Evolutionary conservation across 1,140 invertebrate species (phyloP).

Genomic region (Teleopsis dalmanni): DNA sequence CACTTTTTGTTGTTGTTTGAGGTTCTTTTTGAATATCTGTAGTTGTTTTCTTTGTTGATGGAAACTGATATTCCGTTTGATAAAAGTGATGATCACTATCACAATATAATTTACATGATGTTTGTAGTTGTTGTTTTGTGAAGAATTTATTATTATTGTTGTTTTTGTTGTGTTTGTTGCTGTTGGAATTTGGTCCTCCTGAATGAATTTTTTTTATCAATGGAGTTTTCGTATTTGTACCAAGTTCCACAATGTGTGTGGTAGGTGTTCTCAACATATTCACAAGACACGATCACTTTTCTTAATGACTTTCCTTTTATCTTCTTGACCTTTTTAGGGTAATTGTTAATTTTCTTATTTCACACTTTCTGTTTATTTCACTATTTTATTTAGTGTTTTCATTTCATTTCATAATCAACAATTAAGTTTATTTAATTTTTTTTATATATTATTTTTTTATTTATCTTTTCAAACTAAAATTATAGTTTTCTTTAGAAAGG

Average conservation of each 20-base stretch:
- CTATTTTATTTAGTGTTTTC: background rate
- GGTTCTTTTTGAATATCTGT: background rate
- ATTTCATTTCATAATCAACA: background rate
- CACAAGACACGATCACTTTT: conserved; percentile 7
- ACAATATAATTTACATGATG: background rate
- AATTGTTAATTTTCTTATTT: background rate
- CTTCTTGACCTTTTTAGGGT: background rate
- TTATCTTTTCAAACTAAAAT: background rate
- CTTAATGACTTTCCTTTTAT: conserved; percentile 1
- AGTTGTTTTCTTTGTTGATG: conserved; percentile 3
- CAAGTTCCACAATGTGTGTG: conserved; percentile 25
- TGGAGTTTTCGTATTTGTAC: conserved; percentile 16
- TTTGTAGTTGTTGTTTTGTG: conserved; percentile 8
- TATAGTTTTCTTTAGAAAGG: background rate
- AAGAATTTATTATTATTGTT: conserved; percentile 1
- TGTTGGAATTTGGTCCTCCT: conserved; percentile 14
- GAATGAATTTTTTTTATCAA: conserved; percentile 11
- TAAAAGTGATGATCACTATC: background rate
- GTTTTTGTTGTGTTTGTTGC: conserved; percentile 12
- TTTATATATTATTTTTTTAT: background rate
- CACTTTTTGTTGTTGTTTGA: conserved; percentile 1
- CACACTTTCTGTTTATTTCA: conserved; percentile 1
- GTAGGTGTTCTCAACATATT: conserved; percentile 47
- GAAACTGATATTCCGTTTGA: conserved; percentile 3
- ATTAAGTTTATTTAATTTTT: background rate